phyloP scores from a whole-genome alignment of 2,113 vertebrate genomes.

The Rhadina sibilatrix region DNA sequence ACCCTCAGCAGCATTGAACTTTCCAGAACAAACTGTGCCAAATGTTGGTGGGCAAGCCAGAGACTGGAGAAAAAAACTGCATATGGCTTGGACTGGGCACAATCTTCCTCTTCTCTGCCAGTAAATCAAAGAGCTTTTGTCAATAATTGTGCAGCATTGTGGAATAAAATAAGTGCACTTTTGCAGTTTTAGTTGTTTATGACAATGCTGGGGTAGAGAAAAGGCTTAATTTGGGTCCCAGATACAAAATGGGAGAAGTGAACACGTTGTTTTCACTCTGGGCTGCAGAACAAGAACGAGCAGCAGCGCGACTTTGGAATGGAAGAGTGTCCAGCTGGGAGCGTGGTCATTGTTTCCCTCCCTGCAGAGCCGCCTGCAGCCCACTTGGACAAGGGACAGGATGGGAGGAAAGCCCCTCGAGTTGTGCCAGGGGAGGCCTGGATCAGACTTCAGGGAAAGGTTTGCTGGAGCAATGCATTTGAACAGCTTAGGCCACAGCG shows the following conservation, averaged over 20 bases:
- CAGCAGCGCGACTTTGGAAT: fast-evolving
- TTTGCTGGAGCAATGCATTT: too few species aligned
- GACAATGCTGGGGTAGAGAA: not conserved
- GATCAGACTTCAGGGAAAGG: not conserved
- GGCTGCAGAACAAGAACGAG: not conserved
- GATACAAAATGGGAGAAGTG: not conserved
- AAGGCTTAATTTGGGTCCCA: not conserved
- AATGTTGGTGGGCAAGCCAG: not conserved
- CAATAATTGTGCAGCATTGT: not conserved
- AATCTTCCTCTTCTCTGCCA: not conserved
- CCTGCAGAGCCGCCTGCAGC: not conserved
- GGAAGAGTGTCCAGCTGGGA: not conserved
- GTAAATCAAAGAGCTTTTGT: slow-evolving; percentile 37
- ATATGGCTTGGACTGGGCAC: not conserved
- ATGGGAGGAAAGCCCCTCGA: not conserved
- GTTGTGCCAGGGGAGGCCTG: not conserved
- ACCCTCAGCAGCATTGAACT: not conserved
- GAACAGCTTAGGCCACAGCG: too few species aligned
- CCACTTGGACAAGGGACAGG: not conserved
- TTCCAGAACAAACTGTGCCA: not conserved
- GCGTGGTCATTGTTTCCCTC: not conserved
- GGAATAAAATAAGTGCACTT: not conserved
- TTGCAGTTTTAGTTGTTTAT: not conserved
- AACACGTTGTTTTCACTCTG: not conserved
- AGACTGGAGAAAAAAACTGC: not conserved